Evolutionary conservation across 2,113 vertebrate species (phyloP).

Genomic region (Protobothrops flavoviridis): DNA sequence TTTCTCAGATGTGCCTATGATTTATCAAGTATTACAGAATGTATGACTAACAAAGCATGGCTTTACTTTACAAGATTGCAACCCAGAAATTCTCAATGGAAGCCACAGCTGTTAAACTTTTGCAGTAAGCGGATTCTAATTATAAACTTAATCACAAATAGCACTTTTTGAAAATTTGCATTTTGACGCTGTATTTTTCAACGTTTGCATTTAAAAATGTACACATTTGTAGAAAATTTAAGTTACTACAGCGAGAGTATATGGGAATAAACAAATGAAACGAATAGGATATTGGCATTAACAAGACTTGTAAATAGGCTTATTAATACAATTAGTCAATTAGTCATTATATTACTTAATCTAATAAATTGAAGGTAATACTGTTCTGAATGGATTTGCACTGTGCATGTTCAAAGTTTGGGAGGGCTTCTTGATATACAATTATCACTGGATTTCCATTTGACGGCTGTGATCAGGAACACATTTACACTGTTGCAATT

Average conservation of each 20-base stretch:
- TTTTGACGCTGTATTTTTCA: background rate
- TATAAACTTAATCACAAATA: constrained; percentile 10
- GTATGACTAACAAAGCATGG: background rate
- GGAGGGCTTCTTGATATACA: background rate
- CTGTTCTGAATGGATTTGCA: background rate
- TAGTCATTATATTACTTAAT: background rate
- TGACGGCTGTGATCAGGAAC: background rate
- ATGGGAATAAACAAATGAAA: background rate
- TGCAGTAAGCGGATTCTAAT: fast-evolving
- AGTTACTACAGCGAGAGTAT: background rate
- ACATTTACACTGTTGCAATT: background rate
- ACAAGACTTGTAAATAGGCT: background rate
- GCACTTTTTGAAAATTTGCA: constrained; percentile 1
- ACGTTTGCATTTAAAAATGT: background rate
- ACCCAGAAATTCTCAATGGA: constrained; percentile 29
- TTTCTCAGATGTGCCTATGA: background rate
- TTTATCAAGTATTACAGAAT: constrained; percentile 24
- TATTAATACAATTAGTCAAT: background rate
- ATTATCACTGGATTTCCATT: background rate
- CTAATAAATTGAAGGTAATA: background rate
- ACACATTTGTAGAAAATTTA: constrained; percentile 12
- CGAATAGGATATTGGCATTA: background rate
- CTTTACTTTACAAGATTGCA: constrained; percentile 21
- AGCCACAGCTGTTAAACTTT: constrained; percentile 27
- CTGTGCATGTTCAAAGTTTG: background rate